Evolutionary conservation across 2,113 vertebrate genomes (phyloP).

Genomic region (Diglossa brunneiventris): DNA sequence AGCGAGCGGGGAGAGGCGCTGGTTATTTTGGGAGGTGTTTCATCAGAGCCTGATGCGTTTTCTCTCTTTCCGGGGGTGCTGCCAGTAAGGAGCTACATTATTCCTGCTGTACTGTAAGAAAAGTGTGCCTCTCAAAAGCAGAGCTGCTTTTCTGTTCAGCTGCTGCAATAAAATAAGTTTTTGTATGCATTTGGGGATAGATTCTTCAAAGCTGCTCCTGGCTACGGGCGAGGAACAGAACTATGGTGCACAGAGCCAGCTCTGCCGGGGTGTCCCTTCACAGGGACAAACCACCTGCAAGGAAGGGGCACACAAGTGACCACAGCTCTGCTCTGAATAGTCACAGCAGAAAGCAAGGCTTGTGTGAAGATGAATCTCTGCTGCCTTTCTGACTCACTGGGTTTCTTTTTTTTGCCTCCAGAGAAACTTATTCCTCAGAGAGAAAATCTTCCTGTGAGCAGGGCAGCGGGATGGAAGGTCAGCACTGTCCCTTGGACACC

Average conservation of each 20-base stretch:
- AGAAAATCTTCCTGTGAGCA: background rate
- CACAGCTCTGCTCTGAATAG: background rate
- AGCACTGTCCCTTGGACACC: background rate
- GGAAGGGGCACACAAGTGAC: background rate
- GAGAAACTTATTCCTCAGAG: background rate
- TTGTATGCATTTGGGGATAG: background rate
- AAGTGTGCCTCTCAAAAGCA: background rate
- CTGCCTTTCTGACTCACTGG: background rate
- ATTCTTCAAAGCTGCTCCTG: background rate
- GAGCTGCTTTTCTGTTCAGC: background rate
- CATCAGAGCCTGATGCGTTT: background rate
- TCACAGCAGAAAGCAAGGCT: background rate
- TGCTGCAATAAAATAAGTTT: background rate
- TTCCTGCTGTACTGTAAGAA: background rate
- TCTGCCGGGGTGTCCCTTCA: background rate
- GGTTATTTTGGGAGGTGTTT: slow-evolving; percentile 23
- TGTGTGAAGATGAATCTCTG: background rate
- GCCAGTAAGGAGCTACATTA: background rate
- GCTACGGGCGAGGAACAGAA: background rate
- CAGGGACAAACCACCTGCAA: background rate
- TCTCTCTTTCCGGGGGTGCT: slow-evolving; percentile 6
- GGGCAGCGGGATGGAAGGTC: background rate
- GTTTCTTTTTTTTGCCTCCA: background rate
- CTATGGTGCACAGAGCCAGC: background rate
- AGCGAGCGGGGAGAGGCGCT: background rate